Percentiles rank a stretch among this genome's conserved stretches.
Conservation (phyloP, 2,888 invertebrate species). For the Cosmia pyralina region DNA sequence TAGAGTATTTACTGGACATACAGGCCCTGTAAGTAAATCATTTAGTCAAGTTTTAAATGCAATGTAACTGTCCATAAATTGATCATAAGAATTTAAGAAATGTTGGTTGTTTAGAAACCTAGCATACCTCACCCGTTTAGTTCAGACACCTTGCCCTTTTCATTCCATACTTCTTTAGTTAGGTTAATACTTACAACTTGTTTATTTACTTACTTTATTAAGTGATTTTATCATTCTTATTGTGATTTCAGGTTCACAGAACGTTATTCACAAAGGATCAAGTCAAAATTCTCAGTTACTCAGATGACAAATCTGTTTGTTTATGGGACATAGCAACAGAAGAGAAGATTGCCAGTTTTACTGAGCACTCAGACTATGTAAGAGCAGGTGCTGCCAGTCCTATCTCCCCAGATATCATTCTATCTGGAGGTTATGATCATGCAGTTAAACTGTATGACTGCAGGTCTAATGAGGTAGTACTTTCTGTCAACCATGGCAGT, state of each 20-base stretch:
- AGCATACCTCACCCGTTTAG: background rate
- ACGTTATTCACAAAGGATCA: conserved; percentile 95
- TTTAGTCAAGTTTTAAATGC: background rate
- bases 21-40: conserved; percentile 90
- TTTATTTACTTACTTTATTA: background rate
- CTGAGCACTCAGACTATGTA: conserved; percentile 94
- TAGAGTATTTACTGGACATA: conserved; percentile 96
- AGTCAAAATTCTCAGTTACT: conserved; percentile 95
- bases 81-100: background rate
- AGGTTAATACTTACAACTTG: background rate
- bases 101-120: too few relatives aligned
- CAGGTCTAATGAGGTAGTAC: conserved; percentile 92
- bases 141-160: background rate
- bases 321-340: conserved; percentile 98
- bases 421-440: conserved; percentile 97
- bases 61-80: background rate
- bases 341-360: conserved; percentile 91
- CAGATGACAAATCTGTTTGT: conserved; percentile 96
- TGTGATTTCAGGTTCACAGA: conserved; percentile 92
- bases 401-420: conserved; percentile 93
- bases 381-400: conserved; percentile 95
- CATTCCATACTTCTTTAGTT: background rate
- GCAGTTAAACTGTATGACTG: conserved; percentile 96
- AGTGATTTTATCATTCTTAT: background rate
- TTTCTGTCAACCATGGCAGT: conserved; percentile 95